A percentile compares a stretch with the other conserved stretches of the same genome.
These are phyloP conservation scores for Lasioglossum figueresi DNA, from an alignment of 2,888 invertebrate genomes.

Conservation along the genomic window DNA sequence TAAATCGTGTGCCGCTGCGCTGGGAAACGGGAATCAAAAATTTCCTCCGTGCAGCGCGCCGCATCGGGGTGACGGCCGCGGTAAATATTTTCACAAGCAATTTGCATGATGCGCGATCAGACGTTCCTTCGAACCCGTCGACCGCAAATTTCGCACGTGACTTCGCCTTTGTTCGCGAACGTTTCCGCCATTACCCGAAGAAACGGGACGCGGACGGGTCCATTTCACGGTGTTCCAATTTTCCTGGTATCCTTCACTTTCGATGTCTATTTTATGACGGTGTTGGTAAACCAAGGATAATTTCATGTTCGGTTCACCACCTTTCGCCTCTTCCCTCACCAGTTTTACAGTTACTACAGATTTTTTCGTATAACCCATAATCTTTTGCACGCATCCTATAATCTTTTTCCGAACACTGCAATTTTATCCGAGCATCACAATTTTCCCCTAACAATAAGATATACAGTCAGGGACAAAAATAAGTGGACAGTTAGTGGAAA, in stretches of 20 bases:
- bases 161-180: background rate
- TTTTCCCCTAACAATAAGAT: too few species aligned
- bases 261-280: background rate
- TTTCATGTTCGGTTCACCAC: too few species aligned
- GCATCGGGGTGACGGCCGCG: background rate
- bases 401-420: too few species aligned
- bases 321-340: too few species aligned
- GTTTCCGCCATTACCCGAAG: background rate
- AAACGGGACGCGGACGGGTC: background rate
- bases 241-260: background rate
- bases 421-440: too few species aligned
- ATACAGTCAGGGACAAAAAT: too few species aligned
- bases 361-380: too few species aligned
- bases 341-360: too few species aligned
- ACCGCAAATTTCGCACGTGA: constrained; percentile 11
- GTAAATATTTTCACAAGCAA: constrained; percentile 41
- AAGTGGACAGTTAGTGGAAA: too few species aligned
- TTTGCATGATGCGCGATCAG: constrained; percentile 28
- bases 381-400: too few species aligned
- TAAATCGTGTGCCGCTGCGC: background rate
- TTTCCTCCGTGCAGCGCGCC: constrained; percentile 5
- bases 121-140: background rate
- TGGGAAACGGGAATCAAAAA: constrained; percentile 10
- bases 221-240: background rate
- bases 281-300: too few species aligned